phyloP scores from a whole-genome alignment of 2,797 vertebrate species.

The Manis javanica region DNA sequence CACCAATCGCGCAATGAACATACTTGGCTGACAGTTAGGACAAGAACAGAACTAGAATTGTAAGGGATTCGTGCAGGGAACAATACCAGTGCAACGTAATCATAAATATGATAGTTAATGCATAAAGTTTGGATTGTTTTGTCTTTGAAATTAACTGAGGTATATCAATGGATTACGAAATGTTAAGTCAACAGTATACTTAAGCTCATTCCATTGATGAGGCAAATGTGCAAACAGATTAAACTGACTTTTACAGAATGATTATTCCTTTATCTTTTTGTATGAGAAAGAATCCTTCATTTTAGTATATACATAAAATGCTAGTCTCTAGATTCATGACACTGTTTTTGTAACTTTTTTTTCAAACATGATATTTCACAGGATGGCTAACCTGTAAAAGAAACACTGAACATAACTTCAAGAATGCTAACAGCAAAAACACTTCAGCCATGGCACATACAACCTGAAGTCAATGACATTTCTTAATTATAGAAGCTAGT shows the following conservation, averaged over 20 bases:
- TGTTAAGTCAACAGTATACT: neutral
- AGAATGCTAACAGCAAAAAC: slow-evolving; percentile 11
- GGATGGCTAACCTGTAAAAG: neutral
- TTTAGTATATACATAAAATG: neutral
- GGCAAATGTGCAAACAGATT: neutral
- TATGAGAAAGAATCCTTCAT: neutral
- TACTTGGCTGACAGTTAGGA: neutral
- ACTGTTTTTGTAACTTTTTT: neutral
- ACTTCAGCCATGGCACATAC: neutral
- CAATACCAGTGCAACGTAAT: neutral
- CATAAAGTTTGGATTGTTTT: neutral
- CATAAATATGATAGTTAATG: neutral
- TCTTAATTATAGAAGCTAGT: neutral
- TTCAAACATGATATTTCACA: neutral
- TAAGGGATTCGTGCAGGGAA: neutral
- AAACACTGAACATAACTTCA: neutral
- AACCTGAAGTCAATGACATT: neutral
- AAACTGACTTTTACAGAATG: neutral
- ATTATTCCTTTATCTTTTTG: slow-evolving; percentile 22
- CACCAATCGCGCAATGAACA: neutral
- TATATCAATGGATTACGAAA: neutral
- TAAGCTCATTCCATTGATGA: neutral
- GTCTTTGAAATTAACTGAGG: neutral
- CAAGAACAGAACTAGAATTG: neutral
- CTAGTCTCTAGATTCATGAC: neutral